phyloP scores from a whole-genome alignment of 2,888 invertebrate species.

The Melinaea menophilus region DNA sequence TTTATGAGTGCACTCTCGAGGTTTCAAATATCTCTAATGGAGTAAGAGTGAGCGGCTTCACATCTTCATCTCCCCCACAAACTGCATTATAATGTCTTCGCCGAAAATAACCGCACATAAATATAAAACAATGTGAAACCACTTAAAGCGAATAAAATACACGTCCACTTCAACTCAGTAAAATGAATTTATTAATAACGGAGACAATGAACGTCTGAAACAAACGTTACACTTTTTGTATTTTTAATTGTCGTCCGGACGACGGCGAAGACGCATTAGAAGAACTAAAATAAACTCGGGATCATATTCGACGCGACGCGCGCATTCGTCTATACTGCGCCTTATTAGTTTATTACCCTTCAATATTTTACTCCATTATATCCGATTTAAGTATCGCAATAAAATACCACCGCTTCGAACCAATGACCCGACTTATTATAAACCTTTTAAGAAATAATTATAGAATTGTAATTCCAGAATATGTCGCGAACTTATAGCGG shows the following conservation, averaged over 20 bases:
- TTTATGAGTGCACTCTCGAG: constrained; percentile 76
- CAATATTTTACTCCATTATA: constrained; percentile 24
- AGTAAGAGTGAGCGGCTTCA: constrained; percentile 73
- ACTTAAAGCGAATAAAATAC: constrained; percentile 79
- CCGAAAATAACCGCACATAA: constrained; percentile 77
- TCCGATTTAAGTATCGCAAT: constrained; percentile 48
- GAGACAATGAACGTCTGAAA: constrained; percentile 78
- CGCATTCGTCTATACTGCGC: constrained; percentile 7
- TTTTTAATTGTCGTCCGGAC: constrained; percentile 76
- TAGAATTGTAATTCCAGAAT: constrained; percentile 72
- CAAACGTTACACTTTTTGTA: constrained; percentile 75
- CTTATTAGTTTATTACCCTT: constrained; percentile 27
- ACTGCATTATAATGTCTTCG: constrained; percentile 76
- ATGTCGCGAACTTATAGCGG: constrained; percentile 60
- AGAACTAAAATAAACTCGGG: constrained; percentile 72
- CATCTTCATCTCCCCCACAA: constrained; percentile 77
- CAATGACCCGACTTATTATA: constrained; percentile 41
- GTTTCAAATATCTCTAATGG: constrained; percentile 78
- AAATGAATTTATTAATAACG: constrained; percentile 79
- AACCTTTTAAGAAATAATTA: constrained; percentile 56
- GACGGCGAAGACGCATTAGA: constrained; percentile 75
- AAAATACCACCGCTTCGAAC: constrained; percentile 57
- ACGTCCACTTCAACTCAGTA: constrained; percentile 75
- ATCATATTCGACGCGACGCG: constrained; percentile 66
- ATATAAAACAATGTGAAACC: constrained; percentile 79